A percentile compares a stretch with the other conserved stretches of the same genome.
These are phyloP conservation scores for Morus bassanus DNA, from an alignment of 2,797 vertebrate species.

Conservation along the genomic window DNA sequence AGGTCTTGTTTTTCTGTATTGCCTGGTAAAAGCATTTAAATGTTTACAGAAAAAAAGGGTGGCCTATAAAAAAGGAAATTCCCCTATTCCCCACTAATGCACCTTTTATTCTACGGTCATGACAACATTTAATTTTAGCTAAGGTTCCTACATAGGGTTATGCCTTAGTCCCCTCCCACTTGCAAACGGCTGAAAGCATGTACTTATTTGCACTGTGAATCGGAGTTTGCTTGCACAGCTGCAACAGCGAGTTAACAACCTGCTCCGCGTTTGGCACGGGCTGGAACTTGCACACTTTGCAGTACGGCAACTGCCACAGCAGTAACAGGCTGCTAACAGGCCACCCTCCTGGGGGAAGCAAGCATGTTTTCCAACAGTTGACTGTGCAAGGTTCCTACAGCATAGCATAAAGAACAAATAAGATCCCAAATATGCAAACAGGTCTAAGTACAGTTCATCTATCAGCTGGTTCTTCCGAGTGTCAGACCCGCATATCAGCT, in stretches of 20 bases:
- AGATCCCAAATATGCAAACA: neutral
- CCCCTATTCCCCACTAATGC: neutral
- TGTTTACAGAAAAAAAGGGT: neutral
- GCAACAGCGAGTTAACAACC: neutral
- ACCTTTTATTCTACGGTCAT: neutral
- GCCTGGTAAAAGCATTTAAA: neutral
- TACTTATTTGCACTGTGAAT: constrained; percentile 6
- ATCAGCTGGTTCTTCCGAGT: neutral
- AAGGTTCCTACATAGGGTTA: neutral
- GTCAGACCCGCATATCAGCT: neutral
- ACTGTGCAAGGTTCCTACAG: neutral
- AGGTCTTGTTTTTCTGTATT: neutral
- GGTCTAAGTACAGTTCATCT: neutral
- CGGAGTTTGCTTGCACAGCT: constrained; percentile 30
- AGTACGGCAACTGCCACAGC: neutral
- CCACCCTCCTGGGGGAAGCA: neutral
- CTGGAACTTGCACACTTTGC: neutral
- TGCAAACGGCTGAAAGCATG: neutral
- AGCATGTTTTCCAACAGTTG: neutral
- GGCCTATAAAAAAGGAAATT: neutral
- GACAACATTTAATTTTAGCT: neutral
- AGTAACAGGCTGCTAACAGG: neutral
- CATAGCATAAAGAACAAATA: neutral
- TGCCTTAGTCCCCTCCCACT: neutral
- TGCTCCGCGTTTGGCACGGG: neutral